These are phyloP conservation scores for Sebastolobus alascanus DNA, from an alignment of 2,797 vertebrate species.

Conservation along the genomic window DNA sequence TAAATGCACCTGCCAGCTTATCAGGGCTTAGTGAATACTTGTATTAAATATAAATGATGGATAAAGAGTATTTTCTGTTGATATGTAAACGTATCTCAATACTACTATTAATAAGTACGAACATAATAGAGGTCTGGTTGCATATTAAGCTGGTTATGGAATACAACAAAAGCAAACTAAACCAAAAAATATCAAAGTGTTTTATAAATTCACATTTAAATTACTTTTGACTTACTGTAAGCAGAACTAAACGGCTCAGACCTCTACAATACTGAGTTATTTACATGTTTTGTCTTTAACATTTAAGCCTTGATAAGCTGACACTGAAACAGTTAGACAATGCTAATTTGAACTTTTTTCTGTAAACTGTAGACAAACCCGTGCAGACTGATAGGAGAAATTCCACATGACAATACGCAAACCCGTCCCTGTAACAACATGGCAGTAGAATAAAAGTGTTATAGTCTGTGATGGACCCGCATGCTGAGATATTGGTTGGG, in stretches of 20 bases:
- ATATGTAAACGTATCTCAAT: slow-evolving; percentile 69
- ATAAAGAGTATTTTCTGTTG: slow-evolving; percentile 57
- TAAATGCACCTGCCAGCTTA: slow-evolving; percentile 77
- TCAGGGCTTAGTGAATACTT: slow-evolving; percentile 72
- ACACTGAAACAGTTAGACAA: slow-evolving; percentile 62
- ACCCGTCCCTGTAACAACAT: slow-evolving; percentile 51
- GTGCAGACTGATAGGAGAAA: slow-evolving; percentile 61
- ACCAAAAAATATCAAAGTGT: slow-evolving; percentile 51
- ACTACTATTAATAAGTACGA: slow-evolving; percentile 63
- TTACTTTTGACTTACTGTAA: slow-evolving; percentile 46
- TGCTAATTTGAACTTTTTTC: slow-evolving; percentile 32
- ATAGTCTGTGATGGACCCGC: background rate
- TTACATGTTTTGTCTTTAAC: slow-evolving; percentile 56
- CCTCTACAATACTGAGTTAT: slow-evolving; percentile 68
- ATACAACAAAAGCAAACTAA: slow-evolving; percentile 64
- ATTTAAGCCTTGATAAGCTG: slow-evolving; percentile 79
- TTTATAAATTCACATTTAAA: slow-evolving; percentile 67
- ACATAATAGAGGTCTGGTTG: slow-evolving; percentile 74
- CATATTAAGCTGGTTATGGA: slow-evolving; percentile 78
- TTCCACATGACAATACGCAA: slow-evolving; percentile 37
- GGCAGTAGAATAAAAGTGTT: background rate
- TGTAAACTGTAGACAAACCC: slow-evolving; percentile 77
- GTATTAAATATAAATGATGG: slow-evolving; percentile 67
- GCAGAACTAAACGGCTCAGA: slow-evolving; percentile 68
- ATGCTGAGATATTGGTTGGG: background rate